Base-by-base conservation (phyloP, 2,113 vertebrate genomes). In the Pangasianodon hypophthalmus region DNA sequence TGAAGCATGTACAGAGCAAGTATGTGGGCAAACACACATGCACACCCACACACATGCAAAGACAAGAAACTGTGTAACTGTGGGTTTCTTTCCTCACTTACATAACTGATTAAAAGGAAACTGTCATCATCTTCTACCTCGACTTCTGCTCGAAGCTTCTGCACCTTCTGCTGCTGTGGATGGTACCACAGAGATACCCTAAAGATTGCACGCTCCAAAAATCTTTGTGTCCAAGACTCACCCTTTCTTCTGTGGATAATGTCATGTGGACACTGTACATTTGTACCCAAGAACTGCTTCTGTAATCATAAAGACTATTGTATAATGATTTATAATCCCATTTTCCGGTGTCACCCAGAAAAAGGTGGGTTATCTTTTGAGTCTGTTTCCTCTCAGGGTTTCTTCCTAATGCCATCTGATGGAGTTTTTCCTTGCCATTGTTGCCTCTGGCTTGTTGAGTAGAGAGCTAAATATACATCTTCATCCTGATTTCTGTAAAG, bases 1-100 rank as follows among this genome's bases (percentile, higher is more conserved):
- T 91, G 88, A 90, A 90, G 91, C 92, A 91, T 92, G 91, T 90
- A 92, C 90, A 88, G 21, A 86, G 48, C 64, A 90, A 75, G 77
- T 82, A 89, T 84, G 86, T 58, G 54, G 52, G 88, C 80, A 77
- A 37, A 88, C 50, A 85, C 54, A 48, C 89, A 81, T 54, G 60
- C 52, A 6, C 48, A 46, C 37, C 86, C 86, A 89, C 85, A 77
- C 58, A 88, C 88, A 46, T 90, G 62, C 85, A 29, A 46, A 62
- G 44, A 80, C 89, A 73, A 24, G 44, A 64, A 67, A 67, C 5
- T 24, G 11, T 62, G 46, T 81, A 56, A 75, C 52, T 75, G 14
- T 56, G 37, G 50, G 41, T 46, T 85, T 82, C 14, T 54, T 75
- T 56, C 50, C 7, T 56, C 21, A 60, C 48, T 37, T 54, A 32